Conservation (phyloP, 2,113 vertebrate genomes). For the Entosphenus tridentatus region DNA sequence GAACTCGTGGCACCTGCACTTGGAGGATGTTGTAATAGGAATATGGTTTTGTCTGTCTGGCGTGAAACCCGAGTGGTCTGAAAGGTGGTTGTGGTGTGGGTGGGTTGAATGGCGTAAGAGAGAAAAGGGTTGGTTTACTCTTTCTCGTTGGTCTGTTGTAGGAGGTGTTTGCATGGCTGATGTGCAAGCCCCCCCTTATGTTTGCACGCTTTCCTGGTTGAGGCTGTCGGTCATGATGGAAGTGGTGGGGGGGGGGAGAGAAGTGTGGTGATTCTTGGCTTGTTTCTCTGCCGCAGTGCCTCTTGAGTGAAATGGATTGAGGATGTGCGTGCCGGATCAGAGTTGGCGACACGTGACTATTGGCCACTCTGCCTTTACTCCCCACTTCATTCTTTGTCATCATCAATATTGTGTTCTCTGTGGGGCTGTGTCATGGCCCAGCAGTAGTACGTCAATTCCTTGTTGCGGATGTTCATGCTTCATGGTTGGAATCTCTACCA, state of each 20-base stretch:
- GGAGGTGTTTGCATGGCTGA: neutral
- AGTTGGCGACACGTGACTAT: no score
- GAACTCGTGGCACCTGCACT: no score
- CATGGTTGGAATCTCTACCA: no score
- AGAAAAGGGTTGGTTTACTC: neutral
- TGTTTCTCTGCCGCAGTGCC: neutral
- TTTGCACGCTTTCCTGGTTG: neutral
- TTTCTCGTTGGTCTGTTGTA: neutral
- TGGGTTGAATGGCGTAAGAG: neutral
- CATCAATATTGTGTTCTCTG: no score
- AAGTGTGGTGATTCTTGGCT: neutral
- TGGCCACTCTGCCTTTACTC: no score
- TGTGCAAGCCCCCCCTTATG: neutral
- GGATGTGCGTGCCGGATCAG: no score
- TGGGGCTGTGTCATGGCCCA: no score
- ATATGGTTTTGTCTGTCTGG: neutral
- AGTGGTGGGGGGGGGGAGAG: neutral
- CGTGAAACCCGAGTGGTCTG: neutral
- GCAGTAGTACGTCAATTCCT: no score
- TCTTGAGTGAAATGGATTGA: neutral
- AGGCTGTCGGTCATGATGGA: neutral
- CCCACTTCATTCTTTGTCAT: no score
- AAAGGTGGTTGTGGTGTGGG: neutral
- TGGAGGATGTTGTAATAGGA: neutral
- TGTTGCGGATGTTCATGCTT: no score